Conservation (phyloP, 2,113 vertebrate genomes). For the Numida meleagris region DNA sequence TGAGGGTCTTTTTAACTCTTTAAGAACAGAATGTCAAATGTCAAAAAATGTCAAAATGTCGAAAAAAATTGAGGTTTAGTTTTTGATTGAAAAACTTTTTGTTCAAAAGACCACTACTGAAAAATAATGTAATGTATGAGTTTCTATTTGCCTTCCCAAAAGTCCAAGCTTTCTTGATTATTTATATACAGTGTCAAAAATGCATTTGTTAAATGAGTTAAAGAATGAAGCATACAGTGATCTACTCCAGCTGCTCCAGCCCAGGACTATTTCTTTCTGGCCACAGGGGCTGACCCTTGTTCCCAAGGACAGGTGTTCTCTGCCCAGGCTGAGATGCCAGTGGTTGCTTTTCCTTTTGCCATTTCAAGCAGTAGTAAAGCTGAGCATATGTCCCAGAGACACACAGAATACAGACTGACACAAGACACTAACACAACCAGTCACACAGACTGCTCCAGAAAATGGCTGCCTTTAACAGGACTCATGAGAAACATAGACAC, state of each 20-base stretch:
- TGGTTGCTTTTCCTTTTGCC: background rate
- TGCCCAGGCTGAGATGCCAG: background rate
- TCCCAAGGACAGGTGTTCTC: background rate
- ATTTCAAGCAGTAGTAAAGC: background rate
- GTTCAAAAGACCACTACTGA: background rate
- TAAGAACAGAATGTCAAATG: background rate
- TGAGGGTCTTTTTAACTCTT: fast-evolving
- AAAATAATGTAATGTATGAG: background rate
- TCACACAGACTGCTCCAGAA: background rate
- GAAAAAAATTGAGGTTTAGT: background rate
- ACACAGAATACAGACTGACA: background rate
- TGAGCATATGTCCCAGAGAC: background rate
- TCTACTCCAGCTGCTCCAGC: background rate
- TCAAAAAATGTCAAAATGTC: background rate
- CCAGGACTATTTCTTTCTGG: background rate
- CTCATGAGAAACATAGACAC: background rate
- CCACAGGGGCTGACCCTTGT: background rate
- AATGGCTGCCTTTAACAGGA: background rate
- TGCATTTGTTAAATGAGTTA: background rate
- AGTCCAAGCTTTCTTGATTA: background rate
- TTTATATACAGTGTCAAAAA: background rate
- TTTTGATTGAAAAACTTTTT: background rate
- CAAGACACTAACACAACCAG: background rate
- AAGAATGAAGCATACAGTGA: background rate
- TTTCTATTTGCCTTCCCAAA: background rate